phyloP scores from a whole-genome alignment of 2,113 vertebrate species.

The Triplophysa tibetana region DNA sequence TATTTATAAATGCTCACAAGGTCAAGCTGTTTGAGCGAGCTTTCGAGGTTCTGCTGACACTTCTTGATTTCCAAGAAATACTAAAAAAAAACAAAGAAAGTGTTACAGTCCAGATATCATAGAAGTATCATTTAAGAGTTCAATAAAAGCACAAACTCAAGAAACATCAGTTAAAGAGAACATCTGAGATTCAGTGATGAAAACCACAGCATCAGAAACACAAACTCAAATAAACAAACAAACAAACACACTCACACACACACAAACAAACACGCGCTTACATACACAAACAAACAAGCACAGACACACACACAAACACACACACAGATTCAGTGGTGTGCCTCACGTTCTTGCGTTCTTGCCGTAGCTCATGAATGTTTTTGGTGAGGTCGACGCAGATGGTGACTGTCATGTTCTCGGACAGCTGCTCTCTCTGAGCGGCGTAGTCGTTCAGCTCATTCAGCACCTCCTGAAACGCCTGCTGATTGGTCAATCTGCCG shows the following conservation, averaged over 20 bases:
- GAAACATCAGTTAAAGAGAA: no score
- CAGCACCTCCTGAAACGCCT: constrained; percentile 71
- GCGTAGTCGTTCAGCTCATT: constrained; percentile 72
- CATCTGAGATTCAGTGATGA: no score
- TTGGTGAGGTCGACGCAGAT: constrained; percentile 72
- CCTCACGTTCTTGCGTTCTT: constrained; percentile 73
- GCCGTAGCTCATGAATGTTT: constrained; percentile 69
- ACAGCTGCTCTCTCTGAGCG: constrained; percentile 69
- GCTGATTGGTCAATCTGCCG: constrained; percentile 78
- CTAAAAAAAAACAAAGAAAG: constrained; percentile 58
- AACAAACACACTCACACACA: no score
- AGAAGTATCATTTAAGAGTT: not conserved
- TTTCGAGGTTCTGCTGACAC: constrained; percentile 83
- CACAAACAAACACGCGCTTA: no score
- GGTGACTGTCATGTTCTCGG: constrained; percentile 69
- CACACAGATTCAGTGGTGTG: not conserved
- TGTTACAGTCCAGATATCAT: not conserved
- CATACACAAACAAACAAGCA: no score
- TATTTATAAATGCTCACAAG: constrained; percentile 70
- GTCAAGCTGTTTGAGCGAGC: constrained; percentile 80
- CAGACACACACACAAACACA: not conserved
- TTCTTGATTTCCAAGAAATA: constrained; percentile 80
- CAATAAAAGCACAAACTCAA: no score
- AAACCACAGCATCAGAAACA: no score
- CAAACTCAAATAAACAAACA: no score